Conservation (phyloP, 2,888 invertebrate species). For the Rhagium mordax region DNA sequence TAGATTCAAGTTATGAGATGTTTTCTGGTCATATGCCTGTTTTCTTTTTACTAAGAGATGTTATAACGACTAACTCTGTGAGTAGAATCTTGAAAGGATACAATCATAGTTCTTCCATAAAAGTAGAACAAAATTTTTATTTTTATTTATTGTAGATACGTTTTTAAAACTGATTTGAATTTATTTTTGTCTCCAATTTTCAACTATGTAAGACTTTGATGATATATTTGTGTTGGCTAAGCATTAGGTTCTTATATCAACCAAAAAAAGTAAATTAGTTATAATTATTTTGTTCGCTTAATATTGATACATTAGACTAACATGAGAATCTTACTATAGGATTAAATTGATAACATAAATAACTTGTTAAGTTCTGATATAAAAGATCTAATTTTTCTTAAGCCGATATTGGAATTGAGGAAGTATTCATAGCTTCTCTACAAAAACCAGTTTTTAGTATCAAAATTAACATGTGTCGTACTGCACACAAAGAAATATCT, state of each 20-base stretch:
- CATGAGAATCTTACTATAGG: no score
- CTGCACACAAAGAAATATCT: no score
- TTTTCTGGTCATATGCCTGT: constrained; percentile 59
- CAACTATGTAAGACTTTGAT: background rate
- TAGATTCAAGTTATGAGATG: constrained; percentile 56
- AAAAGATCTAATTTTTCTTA: no score
- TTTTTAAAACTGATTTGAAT: background rate
- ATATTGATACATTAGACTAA: no score
- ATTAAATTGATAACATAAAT: no score
- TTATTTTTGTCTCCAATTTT: background rate
- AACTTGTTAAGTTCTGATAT: no score
- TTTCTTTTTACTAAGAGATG: constrained; percentile 21
- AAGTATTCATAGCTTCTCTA: no score
- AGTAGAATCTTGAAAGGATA: constrained; percentile 33
- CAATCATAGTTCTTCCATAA: constrained; percentile 58
- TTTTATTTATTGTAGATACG: constrained; percentile 1
- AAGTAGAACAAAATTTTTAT: constrained; percentile 30
- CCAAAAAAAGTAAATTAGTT: no score
- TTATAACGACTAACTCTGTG: constrained; percentile 9
- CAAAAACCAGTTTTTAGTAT: no score
- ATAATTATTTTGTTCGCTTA: no score
- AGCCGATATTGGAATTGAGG: no score
- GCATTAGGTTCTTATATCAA: background rate
- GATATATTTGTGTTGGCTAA: background rate
- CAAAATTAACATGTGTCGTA: no score